phyloP scores from a whole-genome alignment of 2,888 invertebrate species.

The Drosophila eohydei region DNA sequence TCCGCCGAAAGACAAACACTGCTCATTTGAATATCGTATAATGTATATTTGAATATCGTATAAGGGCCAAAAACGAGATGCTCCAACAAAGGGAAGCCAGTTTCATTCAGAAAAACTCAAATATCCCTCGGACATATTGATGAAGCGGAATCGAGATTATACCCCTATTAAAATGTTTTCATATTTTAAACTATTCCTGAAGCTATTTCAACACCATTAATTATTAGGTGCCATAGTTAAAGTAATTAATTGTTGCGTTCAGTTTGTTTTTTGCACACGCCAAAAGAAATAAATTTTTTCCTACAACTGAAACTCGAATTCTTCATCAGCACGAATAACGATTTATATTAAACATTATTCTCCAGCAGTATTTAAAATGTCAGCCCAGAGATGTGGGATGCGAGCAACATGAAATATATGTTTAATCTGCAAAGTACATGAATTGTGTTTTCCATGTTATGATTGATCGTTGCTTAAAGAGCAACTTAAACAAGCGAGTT shows the following conservation, averaged over 20 bases:
- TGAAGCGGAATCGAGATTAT: constrained; percentile 3
- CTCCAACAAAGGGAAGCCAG: background rate
- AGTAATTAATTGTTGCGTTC: constrained; percentile 56
- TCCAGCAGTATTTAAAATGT: constrained; percentile 63
- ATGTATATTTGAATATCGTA: background rate
- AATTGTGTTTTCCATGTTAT: constrained; percentile 43
- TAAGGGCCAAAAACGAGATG: background rate
- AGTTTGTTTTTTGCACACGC: constrained; percentile 24
- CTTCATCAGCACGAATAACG: constrained; percentile 34
- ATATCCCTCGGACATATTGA: constrained; percentile 2
- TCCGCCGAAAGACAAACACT: background rate
- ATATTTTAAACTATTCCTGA: constrained; percentile 9
- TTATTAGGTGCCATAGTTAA: constrained; percentile 22
- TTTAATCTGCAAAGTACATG: constrained; percentile 52
- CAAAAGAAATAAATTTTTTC: constrained; percentile 26
- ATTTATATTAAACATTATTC: constrained; percentile 50
- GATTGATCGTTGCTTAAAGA: constrained; percentile 73
- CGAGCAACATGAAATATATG: constrained; percentile 31
- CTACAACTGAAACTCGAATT: constrained; percentile 34
- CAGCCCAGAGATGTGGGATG: constrained; percentile 41
- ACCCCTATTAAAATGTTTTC: constrained; percentile 33
- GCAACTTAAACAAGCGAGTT: constrained; percentile 42
- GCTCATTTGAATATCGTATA: background rate
- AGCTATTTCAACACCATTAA: constrained; percentile 46
- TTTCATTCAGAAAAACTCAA: background rate